A percentile compares a stretch with the other conserved stretches of the same genome.
Conservation (phyloP, 2,113 vertebrate species). For the Cephalopterus ornatus region DNA sequence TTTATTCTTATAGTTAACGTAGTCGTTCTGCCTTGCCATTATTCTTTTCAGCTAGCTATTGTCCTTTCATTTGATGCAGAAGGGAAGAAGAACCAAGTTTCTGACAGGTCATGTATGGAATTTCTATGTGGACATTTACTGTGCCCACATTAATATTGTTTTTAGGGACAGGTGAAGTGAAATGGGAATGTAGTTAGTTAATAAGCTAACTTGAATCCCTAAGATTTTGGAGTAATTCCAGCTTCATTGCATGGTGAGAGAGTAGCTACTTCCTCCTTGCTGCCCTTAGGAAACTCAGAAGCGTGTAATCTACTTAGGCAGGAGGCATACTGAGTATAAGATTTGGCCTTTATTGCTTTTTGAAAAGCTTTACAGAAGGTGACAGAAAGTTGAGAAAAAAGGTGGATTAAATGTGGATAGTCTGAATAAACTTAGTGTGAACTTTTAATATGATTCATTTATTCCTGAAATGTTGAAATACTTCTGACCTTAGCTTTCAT, state of each 20-base stretch:
- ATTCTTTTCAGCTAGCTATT: neutral
- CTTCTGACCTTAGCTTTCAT: neutral
- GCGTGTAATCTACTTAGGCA: neutral
- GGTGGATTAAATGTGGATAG: neutral
- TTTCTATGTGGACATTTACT: neutral
- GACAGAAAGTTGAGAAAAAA: neutral
- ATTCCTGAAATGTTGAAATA: neutral
- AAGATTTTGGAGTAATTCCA: slow-evolving; percentile 13
- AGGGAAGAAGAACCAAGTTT: neutral
- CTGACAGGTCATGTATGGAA: neutral
- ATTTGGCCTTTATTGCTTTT: neutral
- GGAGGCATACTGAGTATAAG: neutral
- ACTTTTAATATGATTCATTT: neutral
- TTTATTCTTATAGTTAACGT: neutral
- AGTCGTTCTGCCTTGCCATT: neutral
- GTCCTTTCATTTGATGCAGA: neutral
- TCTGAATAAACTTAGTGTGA: neutral
- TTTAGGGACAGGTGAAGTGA: neutral
- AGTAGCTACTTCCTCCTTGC: slow-evolving; percentile 1
- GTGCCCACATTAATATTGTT: neutral
- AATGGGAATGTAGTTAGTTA: neutral
- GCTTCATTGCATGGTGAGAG: neutral
- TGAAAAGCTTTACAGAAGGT: neutral
- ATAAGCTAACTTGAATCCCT: neutral
- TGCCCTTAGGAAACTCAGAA: slow-evolving; percentile 24